Base-by-base conservation (phyloP, 2,113 vertebrate genomes). In the Eretmochelys imbricata region DNA sequence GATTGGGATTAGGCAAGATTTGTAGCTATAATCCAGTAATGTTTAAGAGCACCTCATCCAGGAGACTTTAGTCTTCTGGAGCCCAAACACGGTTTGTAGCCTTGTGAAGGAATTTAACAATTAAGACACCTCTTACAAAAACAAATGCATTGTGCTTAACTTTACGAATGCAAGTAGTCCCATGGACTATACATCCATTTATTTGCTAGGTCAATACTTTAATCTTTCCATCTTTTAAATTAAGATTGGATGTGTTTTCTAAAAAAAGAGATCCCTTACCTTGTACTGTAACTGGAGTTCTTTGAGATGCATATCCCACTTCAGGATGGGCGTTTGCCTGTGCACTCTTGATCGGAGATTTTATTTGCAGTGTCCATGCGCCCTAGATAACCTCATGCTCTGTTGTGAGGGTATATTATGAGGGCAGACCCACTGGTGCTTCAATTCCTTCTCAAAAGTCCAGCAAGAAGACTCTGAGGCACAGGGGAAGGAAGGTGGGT, bases 1-100 rank as follows among this genome's bases (percentile, higher is more conserved):
- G 59, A 57, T 3, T 57, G 55, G 55, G 25, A n/a, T 72, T 38
- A 42, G n/a, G 19, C 86, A 85, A 86, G 92, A 94, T 83, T 79
- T 91, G 80, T 94, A 92, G 79, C 78, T 95, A 87, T 80, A 82
- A 94, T 84, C 84, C 93, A 91, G 86, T 86, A 97, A 82, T 76
- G 87, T 81, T 97, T 80, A 6, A 85, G 79, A 80, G 27, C 29
- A 14, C 59, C 59, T 62, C 59, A 62, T 6, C 13, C 13, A 62
- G 6, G 29, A 62, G 29, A 13, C 12, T 16, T 3, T 31, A 62
- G 29, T 62, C 29, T 14, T 31, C 27, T 62, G 13, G 29, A 29
- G 27, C 59, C 14, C 59, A 62, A 31, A 62, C 27, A 62, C 27
- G 24, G 25, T 57, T 57, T 57, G 24, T 27, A 25, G 24, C 57